These are phyloP conservation scores for Bhutanitis thaidina DNA, from an alignment of 2,888 invertebrate species.

Conservation along the genomic window DNA sequence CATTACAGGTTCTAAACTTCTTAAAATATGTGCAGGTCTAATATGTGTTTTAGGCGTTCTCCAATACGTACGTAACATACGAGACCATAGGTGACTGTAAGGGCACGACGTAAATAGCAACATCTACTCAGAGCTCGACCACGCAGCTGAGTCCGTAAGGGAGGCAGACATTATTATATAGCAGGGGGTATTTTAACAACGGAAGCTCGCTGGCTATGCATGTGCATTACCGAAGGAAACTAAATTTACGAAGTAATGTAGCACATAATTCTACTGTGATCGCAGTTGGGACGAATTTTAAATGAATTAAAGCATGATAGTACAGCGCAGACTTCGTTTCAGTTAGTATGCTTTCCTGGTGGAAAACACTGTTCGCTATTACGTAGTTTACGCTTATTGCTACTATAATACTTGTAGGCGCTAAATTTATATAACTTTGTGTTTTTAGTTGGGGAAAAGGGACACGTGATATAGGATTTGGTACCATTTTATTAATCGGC, in stretches of 20 bases:
- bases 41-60: conserved; percentile 2
- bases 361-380: conserved; percentile 36
- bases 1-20: background rate
- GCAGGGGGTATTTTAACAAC: conserved; percentile 5
- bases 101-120: conserved; percentile 41
- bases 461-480: too few relatives aligned
- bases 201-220: background rate
- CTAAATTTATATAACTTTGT: too few relatives aligned
- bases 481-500: too few relatives aligned
- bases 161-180: conserved; percentile 44
- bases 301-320: conserved; percentile 41
- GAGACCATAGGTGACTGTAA: conserved; percentile 32
- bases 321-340: conserved; percentile 24
- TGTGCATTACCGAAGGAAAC: background rate
- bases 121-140: conserved; percentile 46
- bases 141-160: conserved; percentile 53
- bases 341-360: conserved; percentile 17
- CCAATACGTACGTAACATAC: conserved; percentile 22
- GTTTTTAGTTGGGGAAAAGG: too few relatives aligned
- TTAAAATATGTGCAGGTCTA: conserved; percentile 1
- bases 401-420: conserved; percentile 37
- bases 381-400: conserved; percentile 35
- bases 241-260: conserved; percentile 26
- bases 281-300: conserved; percentile 36
- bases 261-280: conserved; percentile 24